Evolutionary conservation across 2,888 invertebrate genomes (phyloP), one percentile per base, ranked within the genome.

Genomic region (Xylocampa areola): DNA sequence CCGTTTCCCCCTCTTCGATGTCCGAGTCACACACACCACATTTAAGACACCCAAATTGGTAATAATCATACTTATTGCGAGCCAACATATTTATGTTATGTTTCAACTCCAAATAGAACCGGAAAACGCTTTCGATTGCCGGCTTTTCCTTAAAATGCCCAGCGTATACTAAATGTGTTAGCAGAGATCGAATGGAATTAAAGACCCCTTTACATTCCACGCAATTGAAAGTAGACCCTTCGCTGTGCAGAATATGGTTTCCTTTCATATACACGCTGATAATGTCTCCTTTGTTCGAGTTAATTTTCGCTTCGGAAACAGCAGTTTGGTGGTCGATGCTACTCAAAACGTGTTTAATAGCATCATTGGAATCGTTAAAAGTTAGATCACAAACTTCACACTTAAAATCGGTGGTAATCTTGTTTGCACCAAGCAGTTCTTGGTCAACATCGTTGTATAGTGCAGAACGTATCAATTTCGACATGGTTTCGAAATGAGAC

Each of bases 201-300:
- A 92, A 92, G 0, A 87, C 84, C 0, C 87, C 82, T 1, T 84
- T 79, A 68, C 94, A 94, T 0, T 82, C 61, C 0, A 81, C 78
- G 37, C 94, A 94, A 0, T 67, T 86, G 57, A 93, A 94, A 0
- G 82, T 76, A 0, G 85, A 76, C 0, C 94, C 94, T 70, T 94
- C 93, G 33, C 77, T 88, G 59, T 93, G 91, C 0, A 92, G 40
- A 0, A 94, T 85, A 16, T 84, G 87, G 35, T 92, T 87, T 0
- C 93, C 92, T 29, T 82, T 84, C 91, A 94, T 91, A 32, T 93
- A 93, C 0, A 92, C 88, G 49, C 90, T 89, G 11, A 94, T 92
- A 0, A 94, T 91, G 40, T 94, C 94, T 0, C 91, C 91, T 30
- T 82, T 89, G 32, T 91, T 85, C 0, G 75, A 69, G 1, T 70